Base-by-base conservation (phyloP, 2,888 invertebrate genomes). In the Beris morrisii region DNA sequence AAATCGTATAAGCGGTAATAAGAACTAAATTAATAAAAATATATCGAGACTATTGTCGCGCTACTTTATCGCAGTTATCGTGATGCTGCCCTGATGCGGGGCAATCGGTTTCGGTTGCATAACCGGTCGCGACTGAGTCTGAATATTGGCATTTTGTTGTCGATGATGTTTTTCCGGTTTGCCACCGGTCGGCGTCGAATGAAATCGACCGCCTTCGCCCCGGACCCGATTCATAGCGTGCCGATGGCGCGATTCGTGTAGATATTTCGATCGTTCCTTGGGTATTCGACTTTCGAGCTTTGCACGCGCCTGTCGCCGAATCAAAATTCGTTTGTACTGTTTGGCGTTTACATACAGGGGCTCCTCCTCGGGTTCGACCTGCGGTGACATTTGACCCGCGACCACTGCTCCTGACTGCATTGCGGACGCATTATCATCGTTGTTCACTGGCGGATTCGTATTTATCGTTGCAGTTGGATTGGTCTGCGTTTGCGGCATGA, bases 271-370 rank as follows among this genome's bases (percentile, higher is more conserved):
- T 78, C 98, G 84, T 78, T 96, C 94, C 82, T 98, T 97, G 4
- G 97, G 96, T 79, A 99, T 97, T 81, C 96, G 92, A 2, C 95
- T 93, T 81, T 98, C 97, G 53, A 99, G 83, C 80, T 94, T 95
- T 3, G 97, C 97, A 59, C 99, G 82, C 0, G 97, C 98, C 74
- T 95, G 94, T 53, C 99, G 83, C 45, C 98, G 84, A 80, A 97
- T 97, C 58, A 99, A 83, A 75, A 99, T 99, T 69, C 97, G 86
- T 77, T 95, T 91, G 82, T 98, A 99, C 79, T 99, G 99, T 75
- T 97, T 92, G 28, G 97, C 97, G 83, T 99, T 99, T 0, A 99
- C 99, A 78, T 98, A 99, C 15, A 99, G 83, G 0, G 98, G 95
- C 75, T 97, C 97, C 76, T 97, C 97, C 77, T 97, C 97, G 0